Conservation (phyloP, 2,888 invertebrate genomes). For the Disparrhopalites patrizii region DNA sequence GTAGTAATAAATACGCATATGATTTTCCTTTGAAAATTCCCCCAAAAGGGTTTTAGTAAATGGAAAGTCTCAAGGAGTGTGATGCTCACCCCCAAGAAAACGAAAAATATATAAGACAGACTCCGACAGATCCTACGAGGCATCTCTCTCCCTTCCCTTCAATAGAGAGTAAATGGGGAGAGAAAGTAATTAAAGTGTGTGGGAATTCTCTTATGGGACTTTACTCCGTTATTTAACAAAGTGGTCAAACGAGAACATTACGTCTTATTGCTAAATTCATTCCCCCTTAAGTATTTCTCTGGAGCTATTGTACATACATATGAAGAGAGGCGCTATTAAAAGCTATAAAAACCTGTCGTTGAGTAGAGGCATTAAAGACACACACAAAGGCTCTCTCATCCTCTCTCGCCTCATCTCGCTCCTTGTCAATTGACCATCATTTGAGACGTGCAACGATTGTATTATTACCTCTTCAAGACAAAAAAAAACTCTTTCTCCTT, state of each 20-base stretch:
- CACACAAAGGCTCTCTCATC: slow-evolving; percentile 3
- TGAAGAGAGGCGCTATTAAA: too few relatives aligned
- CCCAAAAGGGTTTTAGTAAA: too few relatives aligned
- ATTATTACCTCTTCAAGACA: too few relatives aligned
- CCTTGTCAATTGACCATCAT: slow-evolving; percentile 23
- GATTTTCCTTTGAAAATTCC: too few relatives aligned
- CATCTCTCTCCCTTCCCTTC: neutral
- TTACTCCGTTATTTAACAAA: slow-evolving; percentile 24
- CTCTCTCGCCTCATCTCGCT: too few relatives aligned
- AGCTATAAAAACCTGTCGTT: too few relatives aligned
- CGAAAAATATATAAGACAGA: too few relatives aligned
- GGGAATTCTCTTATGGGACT: slow-evolving; percentile 17
- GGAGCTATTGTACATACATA: neutral
- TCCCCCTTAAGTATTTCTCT: slow-evolving; percentile 16
- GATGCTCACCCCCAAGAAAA: too few relatives aligned
- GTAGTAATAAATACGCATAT: too few relatives aligned
- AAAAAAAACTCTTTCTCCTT: too few relatives aligned
- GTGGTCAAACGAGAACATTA: slow-evolving; percentile 35
- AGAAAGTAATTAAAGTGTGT: slow-evolving; percentile 24
- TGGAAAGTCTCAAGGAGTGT: too few relatives aligned
- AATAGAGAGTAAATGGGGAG: neutral
- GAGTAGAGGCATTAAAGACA: too few relatives aligned
- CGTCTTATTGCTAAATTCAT: slow-evolving; percentile 28
- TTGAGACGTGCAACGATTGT: slow-evolving; percentile 3
- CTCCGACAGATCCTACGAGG: neutral